Evolutionary conservation across 2,888 invertebrate species (phyloP), one percentile per base, ranked within the genome.

Genomic region (Epinotia nisella): DNA sequence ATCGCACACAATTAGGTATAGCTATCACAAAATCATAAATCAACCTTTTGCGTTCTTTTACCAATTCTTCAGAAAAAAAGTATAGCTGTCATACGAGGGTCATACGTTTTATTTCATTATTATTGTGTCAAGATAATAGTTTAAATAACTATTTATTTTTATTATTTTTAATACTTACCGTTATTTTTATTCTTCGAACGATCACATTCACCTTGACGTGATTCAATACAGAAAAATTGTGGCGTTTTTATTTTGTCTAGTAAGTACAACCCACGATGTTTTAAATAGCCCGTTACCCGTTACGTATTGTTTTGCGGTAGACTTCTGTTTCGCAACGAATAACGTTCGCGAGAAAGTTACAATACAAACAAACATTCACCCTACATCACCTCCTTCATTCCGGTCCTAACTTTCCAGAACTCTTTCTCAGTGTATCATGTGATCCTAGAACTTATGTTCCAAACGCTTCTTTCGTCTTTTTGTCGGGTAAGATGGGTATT

Each of bases 31-130:
- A 49, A 49, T n/a, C n/a, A 7, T n/a, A n/a, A n/a, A 49, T 49
- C n/a, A 1, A n/a, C 49, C n/a, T 49, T 49, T 49, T 49, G n/a
- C n/a, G 4, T n/a, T 49, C 15, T 49, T 35, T n/a, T n/a, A n/a
- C 3, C 49, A 49, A 49, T 7, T 49, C n/a, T 49, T n/a, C 41
- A 7, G n/a, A n/a, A 49, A 49, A 41, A 49, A 49, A 49, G 49
- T n/a, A 49, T 49, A 1, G 17, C 17, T 53, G 65, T 65, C 65
- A 65, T n/a, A 24, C 15, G 7, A 13, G 11, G 39, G 65, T 65
- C 65, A 65, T n/a, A 24, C 15, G 7, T 49, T 49, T 55, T 39
- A 17, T 61, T 29, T 66, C n/a, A 55, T 55, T 49, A 11, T 68
- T 51, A 9, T 19, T 10, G 53, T 53, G 21, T 35, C 64, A 35